A percentile compares a stretch with the other conserved stretches of the same genome.
Conservation (phyloP, 2,113 vertebrate species). For the Chloropsis hardwickii region DNA sequence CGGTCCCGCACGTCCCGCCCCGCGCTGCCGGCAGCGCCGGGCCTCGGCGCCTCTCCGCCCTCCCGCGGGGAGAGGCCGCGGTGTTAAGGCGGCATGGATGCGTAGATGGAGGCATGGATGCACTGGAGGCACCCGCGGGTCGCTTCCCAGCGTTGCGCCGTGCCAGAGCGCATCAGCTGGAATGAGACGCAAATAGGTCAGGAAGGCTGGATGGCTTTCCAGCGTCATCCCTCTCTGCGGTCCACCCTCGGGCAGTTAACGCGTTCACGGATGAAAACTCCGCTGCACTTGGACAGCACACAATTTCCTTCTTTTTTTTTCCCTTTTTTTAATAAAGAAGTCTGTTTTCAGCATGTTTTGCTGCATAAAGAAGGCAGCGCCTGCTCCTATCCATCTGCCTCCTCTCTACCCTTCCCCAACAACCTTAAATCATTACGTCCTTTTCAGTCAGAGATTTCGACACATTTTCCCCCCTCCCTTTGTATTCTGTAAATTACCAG, state of each 20-base stretch:
- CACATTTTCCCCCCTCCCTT: fast-evolving
- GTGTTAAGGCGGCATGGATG: neutral
- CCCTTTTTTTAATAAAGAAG: neutral
- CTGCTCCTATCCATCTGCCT: neutral
- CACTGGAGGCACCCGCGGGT: neutral
- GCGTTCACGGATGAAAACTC: neutral
- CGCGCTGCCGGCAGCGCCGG: neutral
- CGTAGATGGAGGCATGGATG: fast-evolving
- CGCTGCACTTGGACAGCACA: neutral
- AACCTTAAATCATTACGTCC: neutral
- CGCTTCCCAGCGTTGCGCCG: neutral
- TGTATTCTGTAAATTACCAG: neutral
- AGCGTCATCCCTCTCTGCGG: neutral
- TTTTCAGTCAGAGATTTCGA: neutral
- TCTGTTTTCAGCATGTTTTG: neutral
- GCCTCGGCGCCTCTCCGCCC: neutral
- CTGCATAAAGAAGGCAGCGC: neutral
- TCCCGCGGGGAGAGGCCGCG: neutral
- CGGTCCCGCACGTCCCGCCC: neutral
- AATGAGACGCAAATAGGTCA: neutral
- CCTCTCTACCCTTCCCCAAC: neutral
- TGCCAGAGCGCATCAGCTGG: neutral
- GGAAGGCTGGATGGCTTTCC: neutral
- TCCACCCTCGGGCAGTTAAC: neutral
- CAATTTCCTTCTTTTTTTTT: no score